Conservation (phyloP, 2,113 vertebrate genomes). For the Vidua chalybeata region DNA sequence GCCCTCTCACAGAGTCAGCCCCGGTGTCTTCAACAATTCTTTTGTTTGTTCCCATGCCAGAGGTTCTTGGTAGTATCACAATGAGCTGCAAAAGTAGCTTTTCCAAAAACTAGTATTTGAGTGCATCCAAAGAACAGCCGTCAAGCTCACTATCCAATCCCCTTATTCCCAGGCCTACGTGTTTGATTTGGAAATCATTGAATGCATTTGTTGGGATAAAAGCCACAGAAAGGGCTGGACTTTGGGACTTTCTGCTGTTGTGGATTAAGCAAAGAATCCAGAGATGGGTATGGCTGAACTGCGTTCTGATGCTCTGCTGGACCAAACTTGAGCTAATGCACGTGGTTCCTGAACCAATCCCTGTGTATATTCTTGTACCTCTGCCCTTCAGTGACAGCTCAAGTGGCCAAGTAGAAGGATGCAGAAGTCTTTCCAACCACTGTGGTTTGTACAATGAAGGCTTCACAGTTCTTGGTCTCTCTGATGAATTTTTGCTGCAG, state of each 20-base stretch:
- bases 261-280: background rate
- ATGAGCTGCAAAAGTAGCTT: background rate
- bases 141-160: background rate
- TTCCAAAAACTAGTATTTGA: background rate
- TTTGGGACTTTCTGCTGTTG: background rate
- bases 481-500: background rate
- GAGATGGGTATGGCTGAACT: background rate
- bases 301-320: background rate
- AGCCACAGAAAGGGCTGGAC: background rate
- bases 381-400: background rate
- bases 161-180: background rate
- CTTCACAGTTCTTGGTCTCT: background rate
- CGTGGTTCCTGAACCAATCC: background rate
- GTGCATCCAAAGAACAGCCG: background rate
- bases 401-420: background rate
- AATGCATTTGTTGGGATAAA: background rate
- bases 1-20: background rate
- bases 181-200: background rate
- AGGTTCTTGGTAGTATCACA: background rate
- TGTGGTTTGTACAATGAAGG: background rate
- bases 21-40: background rate
- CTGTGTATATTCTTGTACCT: background rate
- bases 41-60: constrained; percentile 6
- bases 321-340: background rate
- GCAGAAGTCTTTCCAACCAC: background rate